A percentile compares a stretch with the other conserved stretches of the same genome.
Evolutionary conservation across 2,888 invertebrate species (phyloP).

Genomic region (Apodemia zela): DNA sequence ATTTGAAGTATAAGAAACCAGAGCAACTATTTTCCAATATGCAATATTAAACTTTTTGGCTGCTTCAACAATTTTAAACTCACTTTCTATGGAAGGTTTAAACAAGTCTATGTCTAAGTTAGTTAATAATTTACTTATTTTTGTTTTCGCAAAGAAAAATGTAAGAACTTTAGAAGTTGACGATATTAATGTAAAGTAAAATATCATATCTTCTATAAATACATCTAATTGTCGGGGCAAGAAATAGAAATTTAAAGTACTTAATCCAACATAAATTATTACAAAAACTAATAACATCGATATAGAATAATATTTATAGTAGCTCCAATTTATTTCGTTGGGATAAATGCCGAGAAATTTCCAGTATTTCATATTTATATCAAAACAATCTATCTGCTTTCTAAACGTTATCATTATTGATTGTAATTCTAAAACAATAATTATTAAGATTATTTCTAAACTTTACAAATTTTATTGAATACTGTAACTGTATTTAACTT

Average conservation of each 20-base stretch:
- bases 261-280: conserved; percentile 38
- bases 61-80: conserved; percentile 38
- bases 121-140: conserved; percentile 41
- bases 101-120: conserved; percentile 49
- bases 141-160: conserved; percentile 38
- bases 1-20: conserved; percentile 40
- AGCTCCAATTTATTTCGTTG: conserved; percentile 27
- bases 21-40: conserved; percentile 46
- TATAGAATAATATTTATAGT: conserved; percentile 40
- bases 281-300: conserved; percentile 22
- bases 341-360: conserved; percentile 48
- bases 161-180: conserved; percentile 48
- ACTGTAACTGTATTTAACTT: too few relatives aligned
- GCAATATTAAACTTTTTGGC: conserved; percentile 44
- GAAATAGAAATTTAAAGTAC: conserved; percentile 47
- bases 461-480: too few relatives aligned
- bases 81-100: conserved; percentile 40
- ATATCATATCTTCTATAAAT: conserved; percentile 49
- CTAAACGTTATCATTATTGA: too few relatives aligned
- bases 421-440: too few relatives aligned
- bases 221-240: conserved; percentile 44
- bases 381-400: too few relatives aligned
- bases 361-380: conserved; percentile 36
- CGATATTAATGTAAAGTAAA: conserved; percentile 48
- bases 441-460: too few relatives aligned